A percentile compares a stretch with the other conserved stretches of the same genome.
These are phyloP conservation scores for Patella vulgata DNA, from an alignment of 1,140 invertebrate genomes.

Conservation along the genomic window DNA sequence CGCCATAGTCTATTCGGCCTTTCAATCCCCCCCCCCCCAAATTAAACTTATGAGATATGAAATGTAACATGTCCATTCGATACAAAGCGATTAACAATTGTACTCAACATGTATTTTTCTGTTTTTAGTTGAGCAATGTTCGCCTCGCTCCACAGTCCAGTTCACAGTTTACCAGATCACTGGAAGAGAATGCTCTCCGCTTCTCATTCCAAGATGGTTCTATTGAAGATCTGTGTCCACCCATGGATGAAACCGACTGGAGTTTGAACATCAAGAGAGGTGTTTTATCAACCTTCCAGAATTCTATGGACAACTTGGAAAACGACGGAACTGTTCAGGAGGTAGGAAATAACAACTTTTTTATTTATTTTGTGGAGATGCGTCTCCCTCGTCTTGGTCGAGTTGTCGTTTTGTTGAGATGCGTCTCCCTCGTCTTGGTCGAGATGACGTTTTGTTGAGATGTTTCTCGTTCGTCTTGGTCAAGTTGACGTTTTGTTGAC, in stretches of 20 bases:
- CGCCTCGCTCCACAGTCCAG: no score
- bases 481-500: no score
- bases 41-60: no score
- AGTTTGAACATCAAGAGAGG: constrained; percentile 88
- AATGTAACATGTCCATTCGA: no score
- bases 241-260: constrained; percentile 77
- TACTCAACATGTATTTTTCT: no score
- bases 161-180: constrained; percentile 14
- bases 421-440: no score
- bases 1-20: no score
- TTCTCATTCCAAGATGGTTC: constrained; percentile 68
- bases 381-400: background rate
- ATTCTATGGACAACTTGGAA: constrained; percentile 84
- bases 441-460: no score
- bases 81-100: no score
- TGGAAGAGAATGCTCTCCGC: constrained; percentile 69
- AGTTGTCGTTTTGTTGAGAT: background rate
- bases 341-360: constrained; percentile 19
- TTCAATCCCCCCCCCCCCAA: no score
- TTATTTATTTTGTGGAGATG: no score
- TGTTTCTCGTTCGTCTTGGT: no score
- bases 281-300: constrained; percentile 86
- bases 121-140: constrained; percentile 4
- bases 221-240: constrained; percentile 66
- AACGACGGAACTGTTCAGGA: constrained; percentile 73